Evolutionary conservation across 2,888 invertebrate species (phyloP), one percentile per base, ranked within the genome.

Genomic region (Psylliodes chrysocephalus): DNA sequence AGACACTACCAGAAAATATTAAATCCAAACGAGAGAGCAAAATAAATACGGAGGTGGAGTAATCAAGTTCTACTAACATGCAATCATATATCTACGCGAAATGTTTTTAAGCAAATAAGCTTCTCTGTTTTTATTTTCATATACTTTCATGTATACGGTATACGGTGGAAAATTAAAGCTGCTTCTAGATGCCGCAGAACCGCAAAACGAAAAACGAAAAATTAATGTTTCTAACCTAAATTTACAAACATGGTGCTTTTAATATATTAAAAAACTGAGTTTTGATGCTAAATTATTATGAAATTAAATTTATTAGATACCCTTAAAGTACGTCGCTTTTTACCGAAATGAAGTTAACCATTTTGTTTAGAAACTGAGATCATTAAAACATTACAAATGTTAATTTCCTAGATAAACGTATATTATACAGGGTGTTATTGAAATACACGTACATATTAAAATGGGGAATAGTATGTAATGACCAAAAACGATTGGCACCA

Each of bases 31-130:
- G 42, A 55, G 42, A 55, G 42, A 40, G 28, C 28, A 55, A 55
- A 44, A 22, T 25, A 54, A 54, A 54, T 44, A 55, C 6, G 3
- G 30, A 46, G 18, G 19, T 46, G 35, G 19, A 56, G 33, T 56
- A 56, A 56, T 56, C 28, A 46, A 30, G 46, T 46, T 46, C 18
- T 44, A 18, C 22, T 40, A 53, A 40, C 56, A 25, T 46, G 56
- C 30, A 56, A 56, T 56, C 46, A 46, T 56, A 56, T 46, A 46
- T 46, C 30, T 7, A 22, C 28, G 18, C 35, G 15, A 46, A 46
- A 46, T 30, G 22, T 35, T 56, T 56, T 56, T 56, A 28, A 55
- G 42, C 42, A 55, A 44, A 55, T 30, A 56, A 47, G 47, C 22
- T 25, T 25, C 8, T 44, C 44, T 47, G 8, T 47, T 47, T 47